These are phyloP conservation scores for Serranus cabrilla DNA, from an alignment of 2,797 vertebrate genomes.

Conservation along the genomic window DNA sequence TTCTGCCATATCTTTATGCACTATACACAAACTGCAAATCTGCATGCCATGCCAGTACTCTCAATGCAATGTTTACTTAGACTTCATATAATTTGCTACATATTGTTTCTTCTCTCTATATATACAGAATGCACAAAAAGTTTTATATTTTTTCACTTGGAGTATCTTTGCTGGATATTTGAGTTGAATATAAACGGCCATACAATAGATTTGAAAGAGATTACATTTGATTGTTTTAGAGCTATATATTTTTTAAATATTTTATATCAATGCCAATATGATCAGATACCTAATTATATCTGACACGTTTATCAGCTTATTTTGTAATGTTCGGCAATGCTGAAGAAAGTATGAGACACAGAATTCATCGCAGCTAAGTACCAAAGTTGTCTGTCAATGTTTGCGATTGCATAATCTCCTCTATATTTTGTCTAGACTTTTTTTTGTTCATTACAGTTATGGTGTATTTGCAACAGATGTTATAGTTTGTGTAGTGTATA, in stretches of 20 bases:
- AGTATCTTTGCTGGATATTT: slow-evolving; percentile 40
- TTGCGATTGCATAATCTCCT: slow-evolving; percentile 39
- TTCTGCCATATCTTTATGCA: slow-evolving; percentile 45
- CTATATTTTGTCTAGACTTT: slow-evolving; percentile 29
- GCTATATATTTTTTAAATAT: slow-evolving; percentile 66
- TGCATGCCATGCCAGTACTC: slow-evolving; percentile 71
- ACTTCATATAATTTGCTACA: slow-evolving; percentile 24
- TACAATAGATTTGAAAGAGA: slow-evolving; percentile 34
- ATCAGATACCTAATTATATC: slow-evolving; percentile 42
- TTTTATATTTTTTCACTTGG: slow-evolving; percentile 55
- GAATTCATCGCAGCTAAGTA: slow-evolving; percentile 51
- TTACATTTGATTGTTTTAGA: slow-evolving; percentile 32
- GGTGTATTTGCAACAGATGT: slow-evolving; percentile 18
- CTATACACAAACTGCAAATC: slow-evolving; percentile 36
- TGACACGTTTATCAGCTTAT: slow-evolving; percentile 15
- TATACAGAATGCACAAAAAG: slow-evolving; percentile 35
- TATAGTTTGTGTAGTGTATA: slow-evolving; percentile 27
- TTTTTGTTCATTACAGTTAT: slow-evolving; percentile 22
- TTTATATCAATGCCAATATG: slow-evolving; percentile 47
- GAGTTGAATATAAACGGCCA: slow-evolving; percentile 29
- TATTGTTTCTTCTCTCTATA: slow-evolving; percentile 46
- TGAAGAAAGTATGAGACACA: slow-evolving; percentile 23
- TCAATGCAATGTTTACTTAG: slow-evolving; percentile 60
- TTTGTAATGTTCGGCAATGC: slow-evolving; percentile 35
- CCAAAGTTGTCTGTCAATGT: slow-evolving; percentile 55